Percentiles rank a stretch among this genome's conserved stretches.
These are phyloP conservation scores for Neoascia interrupta DNA, from an alignment of 2,888 invertebrate genomes.

Conservation along the genomic window DNA sequence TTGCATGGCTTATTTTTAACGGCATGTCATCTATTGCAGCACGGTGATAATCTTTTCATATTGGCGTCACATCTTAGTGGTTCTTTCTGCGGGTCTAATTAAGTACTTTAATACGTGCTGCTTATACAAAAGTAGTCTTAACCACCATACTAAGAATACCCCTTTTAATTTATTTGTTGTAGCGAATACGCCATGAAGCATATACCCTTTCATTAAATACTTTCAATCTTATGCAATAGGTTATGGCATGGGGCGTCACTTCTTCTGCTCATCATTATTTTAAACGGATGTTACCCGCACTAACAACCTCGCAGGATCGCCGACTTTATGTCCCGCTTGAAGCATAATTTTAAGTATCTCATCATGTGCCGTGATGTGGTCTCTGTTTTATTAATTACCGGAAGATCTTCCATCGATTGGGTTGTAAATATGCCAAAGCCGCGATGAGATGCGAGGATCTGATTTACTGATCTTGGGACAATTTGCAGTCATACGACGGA, in stretches of 20 bases:
- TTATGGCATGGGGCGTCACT: slow-evolving; percentile 21
- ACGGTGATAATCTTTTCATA: no score
- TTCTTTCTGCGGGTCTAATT: no score
- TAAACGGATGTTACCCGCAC: slow-evolving; percentile 58
- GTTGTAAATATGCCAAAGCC: no score
- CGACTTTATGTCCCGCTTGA: slow-evolving; percentile 1
- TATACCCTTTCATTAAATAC: slow-evolving; percentile 23
- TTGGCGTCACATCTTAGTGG: no score
- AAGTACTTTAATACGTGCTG: no score
- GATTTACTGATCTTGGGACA: slow-evolving; percentile 18
- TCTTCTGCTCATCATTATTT: background rate
- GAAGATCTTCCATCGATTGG: slow-evolving; percentile 26
- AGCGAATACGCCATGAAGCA: no score
- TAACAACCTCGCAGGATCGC: slow-evolving; percentile 44
- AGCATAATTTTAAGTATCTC: slow-evolving; percentile 17
- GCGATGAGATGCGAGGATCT: no score
- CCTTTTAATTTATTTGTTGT: no score
- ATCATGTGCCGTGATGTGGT: slow-evolving; percentile 7
- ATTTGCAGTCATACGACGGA: slow-evolving; percentile 11
- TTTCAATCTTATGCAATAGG: slow-evolving; percentile 16
- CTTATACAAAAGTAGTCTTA: no score
- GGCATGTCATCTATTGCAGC: no score
- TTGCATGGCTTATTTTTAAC: no score
- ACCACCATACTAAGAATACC: no score
- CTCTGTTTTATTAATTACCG: slow-evolving; percentile 38